phyloP scores from a whole-genome alignment of 2,888 invertebrate genomes.

The Agrenia bidenticulata region DNA sequence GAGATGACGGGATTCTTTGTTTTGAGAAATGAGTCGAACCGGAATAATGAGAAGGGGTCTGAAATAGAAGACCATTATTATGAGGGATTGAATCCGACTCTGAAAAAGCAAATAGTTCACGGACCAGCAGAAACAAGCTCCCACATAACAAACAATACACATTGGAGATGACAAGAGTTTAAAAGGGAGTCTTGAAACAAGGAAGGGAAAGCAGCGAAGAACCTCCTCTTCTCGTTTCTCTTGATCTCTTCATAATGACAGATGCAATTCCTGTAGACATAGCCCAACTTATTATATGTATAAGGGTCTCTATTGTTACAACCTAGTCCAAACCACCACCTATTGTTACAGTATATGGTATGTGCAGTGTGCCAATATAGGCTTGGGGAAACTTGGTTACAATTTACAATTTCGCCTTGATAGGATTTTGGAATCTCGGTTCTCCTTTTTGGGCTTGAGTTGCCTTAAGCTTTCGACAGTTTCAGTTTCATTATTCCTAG shows the following conservation, averaged over 20 bases:
- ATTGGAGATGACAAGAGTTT: neutral
- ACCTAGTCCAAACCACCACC: no score
- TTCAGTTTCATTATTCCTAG: no score
- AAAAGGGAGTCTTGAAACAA: conserved; percentile 5
- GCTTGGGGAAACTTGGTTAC: no score
- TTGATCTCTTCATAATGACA: conserved; percentile 12
- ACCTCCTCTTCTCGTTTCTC: conserved; percentile 4
- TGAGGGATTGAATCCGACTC: conserved; percentile 9
- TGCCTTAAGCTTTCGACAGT: no score
- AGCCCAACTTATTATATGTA: neutral
- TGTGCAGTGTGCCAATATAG: no score
- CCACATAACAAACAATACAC: conserved; percentile 2
- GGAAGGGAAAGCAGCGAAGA: conserved; percentile 1
- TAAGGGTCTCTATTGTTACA: no score
- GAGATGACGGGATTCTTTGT: conserved; percentile 24
- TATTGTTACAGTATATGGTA: no score
- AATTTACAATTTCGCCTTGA: no score
- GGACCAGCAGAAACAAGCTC: neutral
- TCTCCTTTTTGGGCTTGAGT: no score
- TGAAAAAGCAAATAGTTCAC: neutral
- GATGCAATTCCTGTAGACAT: neutral
- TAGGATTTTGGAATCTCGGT: no score
- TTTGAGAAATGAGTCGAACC: conserved; percentile 26
- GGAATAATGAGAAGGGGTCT: conserved; percentile 27
- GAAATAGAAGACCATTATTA: neutral